Base-by-base conservation (phyloP, 23 tunicate species). In the Ascidia mentula region DNA sequence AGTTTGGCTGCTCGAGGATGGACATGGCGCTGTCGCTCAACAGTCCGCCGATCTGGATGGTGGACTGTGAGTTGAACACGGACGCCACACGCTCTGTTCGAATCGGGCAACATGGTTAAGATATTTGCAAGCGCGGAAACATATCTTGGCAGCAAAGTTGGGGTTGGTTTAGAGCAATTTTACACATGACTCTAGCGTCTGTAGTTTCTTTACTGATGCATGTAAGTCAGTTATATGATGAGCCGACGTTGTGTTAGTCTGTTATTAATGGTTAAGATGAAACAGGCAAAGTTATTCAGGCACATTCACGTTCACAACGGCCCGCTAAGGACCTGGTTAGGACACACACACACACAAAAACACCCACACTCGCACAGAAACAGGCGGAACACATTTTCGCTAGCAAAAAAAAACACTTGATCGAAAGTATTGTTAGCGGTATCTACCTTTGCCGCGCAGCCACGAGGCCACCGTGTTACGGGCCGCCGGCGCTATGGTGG, bases 31-130 rank as follows among this genome's bases (percentile, higher is more conserved):
- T 60, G 24, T 61, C 71, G 65, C 59, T 36, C 15, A 90, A 69
- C 1, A 81, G 31, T 30, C 99, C 99, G 39, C 99, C 99, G 46
- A 95, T 83, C 80, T 90, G 87, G 6, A 95, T 95, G 34, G 37
- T 72, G 40, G 96, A 89, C 76, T 95, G 95, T 6, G 99, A 90
- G 75, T 86, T 95, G 72, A 95, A 95, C 15, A 95, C 99, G 18
- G 98, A 76, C 77, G 82, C 78, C 34, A 71, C 82, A 22, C 59
- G 46, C 60, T 83, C 97, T 92, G 83, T 74, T 60, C 53, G 32
- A 24, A 85, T 18, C 72, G 20, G 0, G 12, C 4, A 53, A 53
- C n/a, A n/a, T n/a, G n/a, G 53, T 15, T 9, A 42, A 42, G 53
- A 42, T 9, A 42, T 42, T 42, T 42, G 53, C 53, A 12, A 15